Percentiles rank a stretch among this genome's conserved stretches.
phyloP scores from a whole-genome alignment of 37 sponge, comb jelly and placozoan species.

The Aphrocallistes beatrix region DNA sequence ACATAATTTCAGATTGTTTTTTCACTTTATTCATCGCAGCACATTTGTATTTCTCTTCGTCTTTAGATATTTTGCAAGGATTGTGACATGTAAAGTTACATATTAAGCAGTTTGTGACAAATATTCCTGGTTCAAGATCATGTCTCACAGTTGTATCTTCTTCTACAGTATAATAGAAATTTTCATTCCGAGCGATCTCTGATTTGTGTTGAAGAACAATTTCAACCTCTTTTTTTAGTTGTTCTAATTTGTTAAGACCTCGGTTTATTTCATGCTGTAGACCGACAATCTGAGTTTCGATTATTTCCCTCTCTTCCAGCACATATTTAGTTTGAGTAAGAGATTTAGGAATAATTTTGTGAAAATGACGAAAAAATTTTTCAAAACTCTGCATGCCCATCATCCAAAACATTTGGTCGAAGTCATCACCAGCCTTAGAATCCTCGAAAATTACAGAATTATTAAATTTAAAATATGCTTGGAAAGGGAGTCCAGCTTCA shows the following conservation, averaged over 20 bases:
- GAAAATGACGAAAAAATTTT: not conserved
- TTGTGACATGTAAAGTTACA: conserved; percentile 32
- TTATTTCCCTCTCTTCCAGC: not conserved
- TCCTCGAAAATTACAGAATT: conserved; percentile 43
- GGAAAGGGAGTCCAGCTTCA: conserved; percentile 23
- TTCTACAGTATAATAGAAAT: conserved; percentile 23
- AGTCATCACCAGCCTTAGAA: not conserved
- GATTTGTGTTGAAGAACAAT: not conserved
- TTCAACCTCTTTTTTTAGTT: not conserved
- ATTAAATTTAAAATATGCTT: conserved; percentile 32
- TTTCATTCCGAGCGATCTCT: conserved; percentile 13
- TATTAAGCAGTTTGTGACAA: conserved; percentile 25
- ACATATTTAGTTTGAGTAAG: not conserved
- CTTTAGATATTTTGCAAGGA: not conserved
- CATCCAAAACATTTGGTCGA: conserved; percentile 8
- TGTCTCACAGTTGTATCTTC: not conserved
- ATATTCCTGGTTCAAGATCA: not conserved
- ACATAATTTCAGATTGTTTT: too few relatives aligned
- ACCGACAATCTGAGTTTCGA: not conserved
- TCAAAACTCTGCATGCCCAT: not conserved
- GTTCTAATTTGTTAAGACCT: not conserved
- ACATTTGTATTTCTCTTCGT: conserved; percentile 23
- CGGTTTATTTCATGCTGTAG: not conserved
- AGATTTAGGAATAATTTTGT: not conserved
- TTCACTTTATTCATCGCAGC: conserved; percentile 20